These are phyloP conservation scores for Caenorhabditis auriculariae DNA, from an alignment of 2,888 invertebrate genomes.

Conservation along the genomic window DNA sequence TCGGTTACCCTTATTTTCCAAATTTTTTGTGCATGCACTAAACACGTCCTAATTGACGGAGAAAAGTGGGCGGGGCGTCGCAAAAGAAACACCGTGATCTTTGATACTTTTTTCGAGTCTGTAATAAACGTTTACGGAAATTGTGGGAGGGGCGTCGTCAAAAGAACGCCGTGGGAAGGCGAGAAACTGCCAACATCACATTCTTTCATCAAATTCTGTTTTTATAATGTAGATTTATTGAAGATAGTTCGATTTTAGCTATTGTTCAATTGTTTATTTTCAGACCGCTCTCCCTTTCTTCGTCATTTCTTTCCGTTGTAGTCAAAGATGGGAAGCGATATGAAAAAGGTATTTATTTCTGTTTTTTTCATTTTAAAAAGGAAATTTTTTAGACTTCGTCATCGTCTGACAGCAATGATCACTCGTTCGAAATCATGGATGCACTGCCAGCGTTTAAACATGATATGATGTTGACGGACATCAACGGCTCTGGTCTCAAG, in stretches of 20 bases:
- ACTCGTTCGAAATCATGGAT: constrained; percentile 24
- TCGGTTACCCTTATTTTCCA: too few species aligned
- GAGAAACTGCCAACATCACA: constrained; percentile 3
- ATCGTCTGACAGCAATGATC: constrained; percentile 12
- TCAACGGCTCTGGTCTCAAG: constrained; percentile 28
- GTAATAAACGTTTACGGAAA: too few species aligned
- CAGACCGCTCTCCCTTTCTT: constrained; percentile 7
- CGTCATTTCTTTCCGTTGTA: constrained; percentile 7
- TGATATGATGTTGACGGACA: constrained; percentile 38
- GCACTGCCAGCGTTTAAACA: constrained; percentile 32
- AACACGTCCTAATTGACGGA: too few species aligned
- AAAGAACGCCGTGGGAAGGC: background rate
- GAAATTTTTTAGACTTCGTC: constrained; percentile 16
- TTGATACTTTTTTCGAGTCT: too few species aligned
- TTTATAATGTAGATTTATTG: constrained; percentile 6
- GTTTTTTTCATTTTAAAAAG: constrained; percentile 17
- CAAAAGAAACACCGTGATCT: too few species aligned
- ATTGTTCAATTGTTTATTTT: constrained; percentile 5
- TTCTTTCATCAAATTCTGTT: constrained; percentile 8
- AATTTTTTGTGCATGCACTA: too few species aligned
- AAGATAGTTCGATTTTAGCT: constrained; percentile 4
- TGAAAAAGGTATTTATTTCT: constrained; percentile 22
- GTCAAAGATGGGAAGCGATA: constrained; percentile 17
- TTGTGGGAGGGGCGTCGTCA: background rate
- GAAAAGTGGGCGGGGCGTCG: too few species aligned